Conservation (phyloP, 2,888 invertebrate genomes). For the Morinoia aosen region DNA sequence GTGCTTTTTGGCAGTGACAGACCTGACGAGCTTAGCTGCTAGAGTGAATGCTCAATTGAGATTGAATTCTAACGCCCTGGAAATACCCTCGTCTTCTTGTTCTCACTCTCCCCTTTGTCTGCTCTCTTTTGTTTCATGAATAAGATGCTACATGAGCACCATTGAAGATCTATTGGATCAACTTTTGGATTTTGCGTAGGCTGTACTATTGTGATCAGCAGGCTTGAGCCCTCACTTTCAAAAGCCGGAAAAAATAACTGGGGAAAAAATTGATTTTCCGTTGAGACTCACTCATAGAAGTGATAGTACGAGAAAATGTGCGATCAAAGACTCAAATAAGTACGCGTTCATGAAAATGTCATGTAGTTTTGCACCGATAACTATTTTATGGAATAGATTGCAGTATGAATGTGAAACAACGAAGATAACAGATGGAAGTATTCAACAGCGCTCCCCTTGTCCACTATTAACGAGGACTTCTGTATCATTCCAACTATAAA, state of each 20-base stretch:
- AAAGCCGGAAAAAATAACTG: not conserved
- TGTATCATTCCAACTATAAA: not conserved
- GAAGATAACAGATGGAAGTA: not conserved
- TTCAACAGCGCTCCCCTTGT: not conserved
- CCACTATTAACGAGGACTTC: not conserved
- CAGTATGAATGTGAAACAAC: not conserved
- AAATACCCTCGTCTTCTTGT: not conserved
- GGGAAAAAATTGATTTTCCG: not conserved
- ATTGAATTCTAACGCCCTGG: not conserved
- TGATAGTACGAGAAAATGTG: not conserved
- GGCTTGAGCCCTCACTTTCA: not conserved
- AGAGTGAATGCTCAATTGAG: not conserved
- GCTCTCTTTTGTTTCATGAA: not conserved
- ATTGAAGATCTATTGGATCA: not conserved
- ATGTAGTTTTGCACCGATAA: not conserved
- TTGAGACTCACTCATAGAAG: not conserved
- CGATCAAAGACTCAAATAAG: not conserved
- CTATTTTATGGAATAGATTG: not conserved
- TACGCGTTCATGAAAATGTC: not conserved
- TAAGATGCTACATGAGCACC: not conserved
- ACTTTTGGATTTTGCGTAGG: not conserved
- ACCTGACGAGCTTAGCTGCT: not conserved
- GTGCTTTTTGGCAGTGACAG: not conserved
- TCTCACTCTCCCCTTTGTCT: not conserved
- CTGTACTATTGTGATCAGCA: not conserved